phyloP scores from a whole-genome alignment of 2,113 vertebrate genomes.

The Xenopus laevis region DNA sequence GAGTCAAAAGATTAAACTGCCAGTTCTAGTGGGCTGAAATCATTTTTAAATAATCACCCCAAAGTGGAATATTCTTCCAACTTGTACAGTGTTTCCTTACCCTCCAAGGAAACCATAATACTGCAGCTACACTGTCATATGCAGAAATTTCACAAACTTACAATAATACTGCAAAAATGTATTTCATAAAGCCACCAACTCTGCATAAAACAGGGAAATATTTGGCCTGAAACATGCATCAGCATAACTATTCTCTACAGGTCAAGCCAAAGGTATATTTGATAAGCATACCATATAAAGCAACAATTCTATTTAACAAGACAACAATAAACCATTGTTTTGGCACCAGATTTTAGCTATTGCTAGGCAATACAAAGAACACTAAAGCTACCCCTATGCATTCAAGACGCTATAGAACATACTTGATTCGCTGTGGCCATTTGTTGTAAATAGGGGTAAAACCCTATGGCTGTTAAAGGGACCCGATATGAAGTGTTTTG shows the following conservation, averaged over 20 bases:
- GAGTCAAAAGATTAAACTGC: too few relatives aligned
- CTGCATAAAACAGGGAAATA: conserved; percentile 16
- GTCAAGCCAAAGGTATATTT: conserved; percentile 17
- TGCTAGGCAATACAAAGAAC: conserved; percentile 13
- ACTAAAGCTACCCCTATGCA: conserved; percentile 13
- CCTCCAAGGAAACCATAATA: conserved; percentile 33
- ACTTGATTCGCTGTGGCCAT: conserved; percentile 2
- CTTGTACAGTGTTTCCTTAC: conserved; percentile 5
- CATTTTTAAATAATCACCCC: neutral
- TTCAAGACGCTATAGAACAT: neutral
- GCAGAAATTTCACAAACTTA: conserved; percentile 3
- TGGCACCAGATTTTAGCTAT: conserved; percentile 35
- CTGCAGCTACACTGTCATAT: conserved; percentile 25
- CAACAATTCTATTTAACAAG: conserved; percentile 26
- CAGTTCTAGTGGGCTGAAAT: too few relatives aligned
- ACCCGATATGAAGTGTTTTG: conserved; percentile 11
- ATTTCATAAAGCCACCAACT: conserved; percentile 27
- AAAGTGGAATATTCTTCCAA: conserved; percentile 16
- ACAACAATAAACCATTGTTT: conserved; percentile 34
- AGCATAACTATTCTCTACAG: conserved; percentile 17
- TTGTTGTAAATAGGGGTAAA: neutral
- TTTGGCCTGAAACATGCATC: conserved; percentile 18
- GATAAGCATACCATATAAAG: conserved; percentile 31
- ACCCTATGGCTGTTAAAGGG: conserved; percentile 5
- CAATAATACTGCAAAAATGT: conserved; percentile 31